Evolutionary conservation across 2,797 vertebrate genomes (phyloP), one percentile per base, ranked within the genome.

Genomic region (Choloepus didactylus): DNA sequence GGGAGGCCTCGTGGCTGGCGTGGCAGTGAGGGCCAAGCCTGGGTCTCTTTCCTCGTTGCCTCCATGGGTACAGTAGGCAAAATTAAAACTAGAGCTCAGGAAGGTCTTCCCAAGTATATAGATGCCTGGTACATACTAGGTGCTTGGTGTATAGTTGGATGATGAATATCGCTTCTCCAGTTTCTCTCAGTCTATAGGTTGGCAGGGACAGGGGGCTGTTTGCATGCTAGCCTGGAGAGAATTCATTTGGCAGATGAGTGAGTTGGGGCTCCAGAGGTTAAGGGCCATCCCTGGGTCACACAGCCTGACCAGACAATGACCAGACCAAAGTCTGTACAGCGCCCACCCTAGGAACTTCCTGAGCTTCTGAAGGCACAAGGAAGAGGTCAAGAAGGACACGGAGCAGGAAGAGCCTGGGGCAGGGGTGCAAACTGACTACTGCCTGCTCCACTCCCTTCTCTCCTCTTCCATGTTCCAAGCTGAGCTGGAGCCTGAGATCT

Each of bases 71-170:
- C 4, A 19, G 51, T 60, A 79, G 64, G 69, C 38, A 9, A 29
- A 0, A 5, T 18, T 7, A 11, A 18, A 25, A 54, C 49, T 14
- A 7, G 11, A 46, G 6, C 46, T 51, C 64, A 16, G n/a, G 41
- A 4, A 9, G 81, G 66, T 46, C 15, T 77, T 41, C 31, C 77
- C 27, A 19, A 19, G 49, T 9, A 41, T 31, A 6, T 1, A 3
- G 27, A 10, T 10, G 67, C 66, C 35, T 27, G 59, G 87, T 1
- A 0, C 0, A 0, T 0, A 16, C 51, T 21, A 41, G 35, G 51
- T 38, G 59, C 77, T 60, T 14, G 0, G 1, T 15, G 7, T 16
- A 1, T 0, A 25, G 10, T 3, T 4, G 49, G 6, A 0, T 10
- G 46, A 4, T 25, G 31, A 35, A 15, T 12, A 21, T 12, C 0